Conservation (phyloP, 2,113 vertebrate species). For the Pachyramphus minor region DNA sequence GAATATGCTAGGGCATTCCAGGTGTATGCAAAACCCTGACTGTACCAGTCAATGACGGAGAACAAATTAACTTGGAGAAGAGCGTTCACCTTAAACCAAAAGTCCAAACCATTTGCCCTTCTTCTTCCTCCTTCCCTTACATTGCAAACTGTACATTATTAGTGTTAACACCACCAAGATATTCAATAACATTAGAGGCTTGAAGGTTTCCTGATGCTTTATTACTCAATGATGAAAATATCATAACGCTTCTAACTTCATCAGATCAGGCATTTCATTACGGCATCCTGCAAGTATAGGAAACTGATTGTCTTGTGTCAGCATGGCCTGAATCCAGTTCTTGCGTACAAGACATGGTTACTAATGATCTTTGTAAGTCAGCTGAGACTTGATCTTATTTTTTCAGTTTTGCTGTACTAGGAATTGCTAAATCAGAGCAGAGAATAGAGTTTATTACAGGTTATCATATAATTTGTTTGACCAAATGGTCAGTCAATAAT, state of each 20-base stretch:
- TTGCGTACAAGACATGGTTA: slow-evolving; percentile 21
- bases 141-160: background rate
- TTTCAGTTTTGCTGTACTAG: background rate
- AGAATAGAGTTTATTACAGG: slow-evolving; percentile 39
- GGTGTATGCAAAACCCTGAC: background rate
- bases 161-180: background rate
- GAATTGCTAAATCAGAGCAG: slow-evolving; percentile 16
- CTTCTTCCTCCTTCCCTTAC: background rate
- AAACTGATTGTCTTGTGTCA: slow-evolving; percentile 39
- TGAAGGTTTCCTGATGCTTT: slow-evolving; percentile 49
- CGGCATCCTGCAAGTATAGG: background rate
- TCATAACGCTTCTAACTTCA: slow-evolving; percentile 29
- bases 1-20: background rate
- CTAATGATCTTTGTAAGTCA: slow-evolving; percentile 42
- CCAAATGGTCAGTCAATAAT: slow-evolving; percentile 5
- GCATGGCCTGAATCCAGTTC: background rate
- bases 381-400: slow-evolving; percentile 19
- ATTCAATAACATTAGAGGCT: background rate
- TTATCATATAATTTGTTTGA: background rate
- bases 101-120: rapidly evolving
- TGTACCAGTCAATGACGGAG: background rate
- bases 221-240: slow-evolving; percentile 35
- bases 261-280: slow-evolving; percentile 36
- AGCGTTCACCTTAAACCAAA: background rate
- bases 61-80: background rate